Percentiles rank a stretch among this genome's conserved stretches.
Evolutionary conservation across 2,113 vertebrate species (phyloP).

Genomic region (Tretioscincus oriximinensis): DNA sequence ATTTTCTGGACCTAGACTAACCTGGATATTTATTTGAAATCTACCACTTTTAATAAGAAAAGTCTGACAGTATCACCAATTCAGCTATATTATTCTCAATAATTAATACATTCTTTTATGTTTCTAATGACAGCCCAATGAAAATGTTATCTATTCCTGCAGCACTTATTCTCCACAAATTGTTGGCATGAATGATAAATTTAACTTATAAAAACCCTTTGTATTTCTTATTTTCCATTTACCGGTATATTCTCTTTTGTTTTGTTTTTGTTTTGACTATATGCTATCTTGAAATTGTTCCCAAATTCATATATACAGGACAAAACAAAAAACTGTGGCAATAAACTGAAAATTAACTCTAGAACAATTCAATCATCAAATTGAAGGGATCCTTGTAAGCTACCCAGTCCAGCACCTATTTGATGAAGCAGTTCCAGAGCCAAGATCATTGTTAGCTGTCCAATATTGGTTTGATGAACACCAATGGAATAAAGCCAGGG

Average conservation of each 20-base stretch:
- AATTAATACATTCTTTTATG: constrained; percentile 7
- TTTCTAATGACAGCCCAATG: constrained; percentile 8
- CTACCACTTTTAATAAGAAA: too few relatives aligned
- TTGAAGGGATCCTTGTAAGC: neutral
- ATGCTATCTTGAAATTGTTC: neutral
- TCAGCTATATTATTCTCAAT: neutral
- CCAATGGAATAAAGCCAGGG: too few relatives aligned
- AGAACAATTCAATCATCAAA: neutral
- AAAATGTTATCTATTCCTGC: neutral
- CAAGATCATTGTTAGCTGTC: neutral
- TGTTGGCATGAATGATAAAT: neutral
- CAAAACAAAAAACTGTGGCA: neutral
- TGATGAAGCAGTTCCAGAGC: neutral
- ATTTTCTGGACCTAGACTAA: too few relatives aligned
- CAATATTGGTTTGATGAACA: neutral
- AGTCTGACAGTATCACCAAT: constrained; percentile 3
- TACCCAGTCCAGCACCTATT: neutral
- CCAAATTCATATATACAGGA: neutral
- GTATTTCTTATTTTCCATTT: neutral
- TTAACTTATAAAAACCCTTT: neutral
- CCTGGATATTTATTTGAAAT: too few relatives aligned
- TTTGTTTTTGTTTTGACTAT: neutral
- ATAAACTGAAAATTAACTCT: neutral
- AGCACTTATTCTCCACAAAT: neutral
- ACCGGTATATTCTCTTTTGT: neutral